Evolutionary conservation across 2,797 vertebrate species (phyloP).

Genomic region (Orestias chungarensis): DNA sequence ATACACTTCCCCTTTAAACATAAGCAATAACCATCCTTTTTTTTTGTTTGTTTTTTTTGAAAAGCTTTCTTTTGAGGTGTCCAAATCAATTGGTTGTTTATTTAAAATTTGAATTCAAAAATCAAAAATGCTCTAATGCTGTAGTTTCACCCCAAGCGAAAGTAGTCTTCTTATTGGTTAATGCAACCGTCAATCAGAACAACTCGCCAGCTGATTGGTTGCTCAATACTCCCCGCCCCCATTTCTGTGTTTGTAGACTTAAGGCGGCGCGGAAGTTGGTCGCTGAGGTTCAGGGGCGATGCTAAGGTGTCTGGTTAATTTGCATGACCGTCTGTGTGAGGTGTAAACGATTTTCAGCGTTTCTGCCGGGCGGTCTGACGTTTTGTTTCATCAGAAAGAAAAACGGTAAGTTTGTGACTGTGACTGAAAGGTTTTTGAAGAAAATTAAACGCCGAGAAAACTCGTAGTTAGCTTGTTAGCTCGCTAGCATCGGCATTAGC

Average conservation of each 20-base stretch:
- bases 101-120: slow-evolving; percentile 73
- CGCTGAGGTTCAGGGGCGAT: slow-evolving; percentile 23
- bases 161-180: slow-evolving; percentile 38
- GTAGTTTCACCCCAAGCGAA: not conserved
- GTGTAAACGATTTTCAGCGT: not conserved
- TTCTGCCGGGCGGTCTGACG: not conserved
- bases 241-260: accelerated
- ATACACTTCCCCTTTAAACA: no score
- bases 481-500: slow-evolving; percentile 53
- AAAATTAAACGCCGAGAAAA: slow-evolving; percentile 4
- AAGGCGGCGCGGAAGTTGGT: slow-evolving; percentile 73
- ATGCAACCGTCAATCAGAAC: slow-evolving; percentile 36
- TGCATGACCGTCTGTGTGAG: slow-evolving; percentile 29
- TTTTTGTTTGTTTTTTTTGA: not conserved
- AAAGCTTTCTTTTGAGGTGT: slow-evolving; percentile 11
- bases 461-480: slow-evolving; percentile 57
- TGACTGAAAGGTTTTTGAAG: not conserved
- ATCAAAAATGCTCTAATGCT: slow-evolving; percentile 49
- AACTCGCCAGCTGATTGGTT: slow-evolving; percentile 45
- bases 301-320: slow-evolving; percentile 30
- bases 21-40: slow-evolving; percentile 1
- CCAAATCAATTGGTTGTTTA: slow-evolving; percentile 56
- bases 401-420: slow-evolving; percentile 23
- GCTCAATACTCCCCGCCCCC: slow-evolving; percentile 20
- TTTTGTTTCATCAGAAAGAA: slow-evolving; percentile 16